Evolutionary conservation across 2,888 invertebrate species (phyloP), one percentile per base, ranked within the genome.

Genomic region (Lamellibrachia satsuma): DNA sequence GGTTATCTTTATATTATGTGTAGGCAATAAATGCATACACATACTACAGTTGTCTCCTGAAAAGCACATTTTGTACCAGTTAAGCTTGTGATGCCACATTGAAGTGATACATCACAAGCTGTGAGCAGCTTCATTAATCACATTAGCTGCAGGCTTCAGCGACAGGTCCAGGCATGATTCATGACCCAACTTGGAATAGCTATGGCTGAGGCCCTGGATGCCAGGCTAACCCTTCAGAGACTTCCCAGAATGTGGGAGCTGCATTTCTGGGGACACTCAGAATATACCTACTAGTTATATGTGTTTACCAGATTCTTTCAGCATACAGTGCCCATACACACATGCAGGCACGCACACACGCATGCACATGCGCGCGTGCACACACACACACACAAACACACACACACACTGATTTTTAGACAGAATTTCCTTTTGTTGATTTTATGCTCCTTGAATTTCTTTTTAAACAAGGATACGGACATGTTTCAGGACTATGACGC

Each of bases 111-210:
- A 75, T 75, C 15, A 75, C 15, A 15, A 75, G 3, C 75, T 75
- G 75, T 75, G n/a, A 75, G 75, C 75, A 15, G 75, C 75, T 75
- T 75, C 75, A 75, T 75, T 75, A 75, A 75, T 75, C 75, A 75
- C 75, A 75, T 75, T 22, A 75, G 22, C n/a, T 4, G 75, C 75
- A 22, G 75, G 15, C 6, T 6, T 6, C 22, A 22, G 15, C n/a
- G 75, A 75, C 75, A 75, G 75, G 75, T 75, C 75, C 75, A 11
- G 22, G 75, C 55, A 4, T 75, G 75, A 75, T 75, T 75, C 75
- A 75, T 75, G 75, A 75, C 75, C 75, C 75, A 75, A 75, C 75
- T 75, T n/a, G 15, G 75, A 75, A 75, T 75, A 22, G 55, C 75
- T 22, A 15, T 22, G 22, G 75, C 75, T 75, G 15, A 75, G 75